Conservation (phyloP, 2,888 invertebrate genomes). For the Tipula lateralis region DNA sequence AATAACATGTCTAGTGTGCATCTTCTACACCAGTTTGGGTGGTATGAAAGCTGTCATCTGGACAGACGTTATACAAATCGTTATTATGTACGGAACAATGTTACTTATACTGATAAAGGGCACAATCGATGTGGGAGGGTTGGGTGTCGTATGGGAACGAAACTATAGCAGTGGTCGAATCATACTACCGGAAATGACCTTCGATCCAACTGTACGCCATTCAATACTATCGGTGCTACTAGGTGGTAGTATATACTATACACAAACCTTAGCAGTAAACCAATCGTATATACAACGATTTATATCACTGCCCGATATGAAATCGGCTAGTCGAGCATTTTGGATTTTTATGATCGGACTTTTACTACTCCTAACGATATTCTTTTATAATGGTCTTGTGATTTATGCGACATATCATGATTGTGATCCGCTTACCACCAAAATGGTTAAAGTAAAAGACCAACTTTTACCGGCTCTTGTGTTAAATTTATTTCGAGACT, state of each 20-base stretch:
- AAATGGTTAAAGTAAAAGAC: conserved; percentile 68
- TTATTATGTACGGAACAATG: conserved; percentile 54
- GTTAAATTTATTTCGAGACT: conserved; percentile 72
- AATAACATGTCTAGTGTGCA: conserved; percentile 64
- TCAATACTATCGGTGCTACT: conserved; percentile 57
- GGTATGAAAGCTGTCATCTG: conserved; percentile 58
- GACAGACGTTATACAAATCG: conserved; percentile 57
- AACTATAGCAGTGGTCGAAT: conserved; percentile 55
- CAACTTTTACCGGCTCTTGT: conserved; percentile 79
- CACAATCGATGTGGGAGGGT: conserved; percentile 53
- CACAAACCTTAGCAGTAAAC: conserved; percentile 44
- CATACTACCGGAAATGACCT: conserved; percentile 61
- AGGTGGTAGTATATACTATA: conserved; percentile 50
- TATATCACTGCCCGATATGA: conserved; percentile 54
- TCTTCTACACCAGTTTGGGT: conserved; percentile 70
- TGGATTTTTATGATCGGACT: conserved; percentile 62
- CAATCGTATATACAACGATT: conserved; percentile 51
- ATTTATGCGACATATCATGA: conserved; percentile 70
- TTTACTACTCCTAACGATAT: background rate
- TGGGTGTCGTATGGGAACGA: conserved; percentile 55
- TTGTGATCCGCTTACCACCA: conserved; percentile 74
- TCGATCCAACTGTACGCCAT: conserved; percentile 56
- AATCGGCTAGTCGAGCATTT: conserved; percentile 64
- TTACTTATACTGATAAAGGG: conserved; percentile 57
- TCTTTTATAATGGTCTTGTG: conserved; percentile 62